Percentiles rank a stretch among this genome's conserved stretches.
phyloP scores from a whole-genome alignment of 2,797 vertebrate species.

The Pseudopleuronectes americanus region DNA sequence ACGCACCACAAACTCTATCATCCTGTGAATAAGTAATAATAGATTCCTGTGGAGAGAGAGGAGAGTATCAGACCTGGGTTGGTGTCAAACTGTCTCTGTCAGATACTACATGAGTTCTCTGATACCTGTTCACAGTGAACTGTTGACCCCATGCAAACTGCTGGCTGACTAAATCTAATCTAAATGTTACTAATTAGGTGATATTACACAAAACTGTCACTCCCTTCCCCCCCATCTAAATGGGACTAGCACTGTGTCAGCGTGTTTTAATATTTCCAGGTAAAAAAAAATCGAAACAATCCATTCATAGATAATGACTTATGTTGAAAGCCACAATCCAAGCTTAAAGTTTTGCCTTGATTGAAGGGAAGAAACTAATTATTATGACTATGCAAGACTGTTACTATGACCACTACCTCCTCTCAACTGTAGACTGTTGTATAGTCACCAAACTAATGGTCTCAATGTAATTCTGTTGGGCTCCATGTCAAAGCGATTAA shows the following conservation, averaged over 20 bases:
- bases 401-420: no score
- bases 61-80: slow-evolving; percentile 31
- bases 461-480: no score
- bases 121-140: slow-evolving; percentile 26
- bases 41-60: slow-evolving; percentile 79
- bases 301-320: slow-evolving; percentile 1
- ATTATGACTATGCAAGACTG: no score
- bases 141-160: slow-evolving; percentile 23
- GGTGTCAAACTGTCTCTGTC: slow-evolving; percentile 8
- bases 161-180: neutral
- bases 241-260: slow-evolving; percentile 14
- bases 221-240: neutral
- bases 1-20: slow-evolving; percentile 90
- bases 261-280: slow-evolving; percentile 3
- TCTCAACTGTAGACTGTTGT: neutral
- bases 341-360: no score
- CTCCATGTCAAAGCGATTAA: no score
- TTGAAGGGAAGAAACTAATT: no score
- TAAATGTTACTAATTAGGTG: slow-evolving; percentile 2
- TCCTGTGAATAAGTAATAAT: slow-evolving; percentile 87
- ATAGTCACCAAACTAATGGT: neutral
- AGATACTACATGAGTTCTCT: slow-evolving; percentile 26
- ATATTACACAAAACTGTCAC: slow-evolving; percentile 6
- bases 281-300: slow-evolving; percentile 13
- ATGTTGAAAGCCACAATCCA: neutral